Base-by-base conservation (phyloP, 2,113 vertebrate genomes). In the Brachyhypopomus occidentalis region DNA sequence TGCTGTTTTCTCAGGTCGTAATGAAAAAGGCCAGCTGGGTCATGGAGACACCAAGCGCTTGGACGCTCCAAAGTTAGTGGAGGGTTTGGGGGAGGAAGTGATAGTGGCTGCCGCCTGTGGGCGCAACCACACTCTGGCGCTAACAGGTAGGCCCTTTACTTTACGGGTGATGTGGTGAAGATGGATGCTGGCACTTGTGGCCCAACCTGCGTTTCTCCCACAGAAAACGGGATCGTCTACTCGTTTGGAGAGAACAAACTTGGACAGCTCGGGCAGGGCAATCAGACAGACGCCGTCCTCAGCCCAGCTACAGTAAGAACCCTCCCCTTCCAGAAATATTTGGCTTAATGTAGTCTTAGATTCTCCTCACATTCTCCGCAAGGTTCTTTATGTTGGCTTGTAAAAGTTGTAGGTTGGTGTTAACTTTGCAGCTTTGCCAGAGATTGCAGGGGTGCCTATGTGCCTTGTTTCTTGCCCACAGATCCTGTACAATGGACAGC, bases 181-280 rank as follows among this genome's bases (percentile, higher is more conserved):
- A 1, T n/a, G 30, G 48, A 11, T 73, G 27, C 52, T n/a, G n/a
- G 69, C 75, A 27, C 19, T 19, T 62, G 34, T 74, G 16, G 23
- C 22, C 8, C 74, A 17, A 62, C 36, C 20, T 55, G 20, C 77
- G 5, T 11, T 77, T 75, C 84, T 66, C 78, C 14, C 71, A 2
- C 90, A 98, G 96, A 98, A 85, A 95, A 89, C 0, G 97, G 97
- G 14, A 93, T 93, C 0, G 95, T 93, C 1, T 97, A 95, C 22
- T 96, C 96, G 0, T 99, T 98, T 12, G 97, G 97, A 41, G 97
- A 98, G 91, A 99, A 99, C 87, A 98, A 98, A 90, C 93, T 99
- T 91, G 97, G 97, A 0, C 97, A 98, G 86, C 92, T 99, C 0
- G 97, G 97, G 38, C 92, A 98, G 2, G 97, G 97, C 66, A 99